A percentile compares a stretch with the other conserved stretches of the same genome.
Conservation (phyloP, 2,797 vertebrate species). For the Pelobates cultripes region DNA sequence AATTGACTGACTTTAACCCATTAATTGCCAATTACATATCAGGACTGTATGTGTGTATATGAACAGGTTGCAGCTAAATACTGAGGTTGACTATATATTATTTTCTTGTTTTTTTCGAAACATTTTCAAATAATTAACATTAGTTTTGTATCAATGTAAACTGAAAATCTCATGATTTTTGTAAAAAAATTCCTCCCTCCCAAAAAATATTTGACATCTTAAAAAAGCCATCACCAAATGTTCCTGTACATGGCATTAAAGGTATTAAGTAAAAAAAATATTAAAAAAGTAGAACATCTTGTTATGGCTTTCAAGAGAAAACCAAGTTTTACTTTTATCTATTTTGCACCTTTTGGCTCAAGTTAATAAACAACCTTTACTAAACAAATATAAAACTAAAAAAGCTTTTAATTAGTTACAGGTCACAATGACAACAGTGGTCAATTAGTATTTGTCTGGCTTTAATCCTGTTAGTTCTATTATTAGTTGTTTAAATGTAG, state of each 20-base stretch:
- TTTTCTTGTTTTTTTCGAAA: too few relatives aligned
- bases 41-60: too few relatives aligned
- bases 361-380: constrained; percentile 9
- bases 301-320: background rate
- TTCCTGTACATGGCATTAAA: background rate
- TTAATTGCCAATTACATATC: too few relatives aligned
- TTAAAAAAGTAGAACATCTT: background rate
- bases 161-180: too few relatives aligned
- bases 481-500: constrained; percentile 55
- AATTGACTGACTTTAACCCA: too few relatives aligned
- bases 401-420: constrained; percentile 49
- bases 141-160: too few relatives aligned
- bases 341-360: background rate
- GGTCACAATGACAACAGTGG: constrained; percentile 46
- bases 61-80: too few relatives aligned
- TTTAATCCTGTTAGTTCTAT: constrained; percentile 55
- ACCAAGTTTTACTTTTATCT: background rate
- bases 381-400: constrained; percentile 30
- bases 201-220: too few relatives aligned
- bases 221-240: too few relatives aligned
- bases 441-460: constrained; percentile 55
- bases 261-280: background rate
- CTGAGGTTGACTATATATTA: too few relatives aligned
- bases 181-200: too few relatives aligned
- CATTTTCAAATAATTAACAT: too few relatives aligned